Percentiles rank a stretch among this genome's conserved stretches.
These are phyloP conservation scores for Ginglymostoma cirratum DNA, from an alignment of 2,113 vertebrate species.

Conservation along the genomic window DNA sequence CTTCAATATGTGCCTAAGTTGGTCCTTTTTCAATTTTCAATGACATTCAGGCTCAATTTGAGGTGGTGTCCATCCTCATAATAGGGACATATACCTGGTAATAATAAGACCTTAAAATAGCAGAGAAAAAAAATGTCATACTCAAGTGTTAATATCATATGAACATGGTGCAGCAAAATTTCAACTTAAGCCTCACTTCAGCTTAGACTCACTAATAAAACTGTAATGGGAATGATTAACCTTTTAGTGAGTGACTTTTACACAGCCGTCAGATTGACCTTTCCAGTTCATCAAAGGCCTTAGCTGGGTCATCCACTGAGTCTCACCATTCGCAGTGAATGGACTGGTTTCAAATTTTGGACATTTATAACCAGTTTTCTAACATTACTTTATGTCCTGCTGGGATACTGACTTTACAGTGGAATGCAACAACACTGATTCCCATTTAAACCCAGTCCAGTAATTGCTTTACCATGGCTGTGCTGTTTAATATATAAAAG, in stretches of 20 bases:
- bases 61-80: neutral
- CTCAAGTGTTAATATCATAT: neutral
- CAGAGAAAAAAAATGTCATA: neutral
- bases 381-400: neutral
- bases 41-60: neutral
- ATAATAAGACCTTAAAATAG: conserved; percentile 13
- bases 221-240: conserved; percentile 24
- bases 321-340: neutral
- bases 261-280: conserved; percentile 15
- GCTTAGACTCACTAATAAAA: neutral
- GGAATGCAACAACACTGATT: neutral
- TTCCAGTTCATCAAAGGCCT: neutral
- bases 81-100: neutral
- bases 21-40: neutral
- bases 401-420: neutral
- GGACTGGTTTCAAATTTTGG: neutral
- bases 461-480: neutral
- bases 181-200: neutral
- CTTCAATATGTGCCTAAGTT: neutral
- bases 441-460: neutral
- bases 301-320: neutral
- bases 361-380: neutral
- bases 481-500: neutral
- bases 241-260: conserved; percentile 23
- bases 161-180: neutral